Evolutionary conservation across 2,113 vertebrate species (phyloP).

Genomic region (Picathartes gymnocephalus): DNA sequence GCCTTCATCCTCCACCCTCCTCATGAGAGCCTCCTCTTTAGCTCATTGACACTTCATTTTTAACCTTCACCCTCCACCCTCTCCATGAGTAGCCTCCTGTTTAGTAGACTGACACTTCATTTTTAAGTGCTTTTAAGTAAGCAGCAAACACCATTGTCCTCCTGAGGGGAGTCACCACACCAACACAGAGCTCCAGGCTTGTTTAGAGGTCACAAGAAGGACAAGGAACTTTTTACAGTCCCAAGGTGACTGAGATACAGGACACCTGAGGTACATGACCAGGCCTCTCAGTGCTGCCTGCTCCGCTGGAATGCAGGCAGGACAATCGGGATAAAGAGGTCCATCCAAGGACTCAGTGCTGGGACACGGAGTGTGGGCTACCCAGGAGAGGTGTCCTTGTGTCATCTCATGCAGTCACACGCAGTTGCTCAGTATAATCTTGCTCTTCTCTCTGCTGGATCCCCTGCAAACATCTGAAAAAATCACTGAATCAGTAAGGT

Average conservation of each 20-base stretch:
- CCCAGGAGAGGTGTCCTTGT: not conserved
- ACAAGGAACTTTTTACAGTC: not conserved
- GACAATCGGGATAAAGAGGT: fast-evolving
- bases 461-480: not conserved
- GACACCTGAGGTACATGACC: not conserved
- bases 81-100: not conserved
- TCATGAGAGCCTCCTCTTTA: not conserved
- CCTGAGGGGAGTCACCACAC: not conserved
- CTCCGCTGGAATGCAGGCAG: not conserved
- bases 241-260: not conserved
- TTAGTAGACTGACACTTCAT: not conserved
- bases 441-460: not conserved
- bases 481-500: not conserved
- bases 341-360: not conserved
- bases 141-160: not conserved
- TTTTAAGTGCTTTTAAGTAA: not conserved
- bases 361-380: fast-evolving
- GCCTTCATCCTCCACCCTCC: not conserved
- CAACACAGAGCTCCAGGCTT: not conserved
- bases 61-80: not conserved
- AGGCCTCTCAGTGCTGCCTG: not conserved
- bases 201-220: not conserved
- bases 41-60: not conserved
- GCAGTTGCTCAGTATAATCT: not conserved
- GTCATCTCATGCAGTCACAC: fast-evolving